Evolutionary conservation across 1,140 invertebrate genomes (phyloP).

Genomic region (Drosophila bifasciata): DNA sequence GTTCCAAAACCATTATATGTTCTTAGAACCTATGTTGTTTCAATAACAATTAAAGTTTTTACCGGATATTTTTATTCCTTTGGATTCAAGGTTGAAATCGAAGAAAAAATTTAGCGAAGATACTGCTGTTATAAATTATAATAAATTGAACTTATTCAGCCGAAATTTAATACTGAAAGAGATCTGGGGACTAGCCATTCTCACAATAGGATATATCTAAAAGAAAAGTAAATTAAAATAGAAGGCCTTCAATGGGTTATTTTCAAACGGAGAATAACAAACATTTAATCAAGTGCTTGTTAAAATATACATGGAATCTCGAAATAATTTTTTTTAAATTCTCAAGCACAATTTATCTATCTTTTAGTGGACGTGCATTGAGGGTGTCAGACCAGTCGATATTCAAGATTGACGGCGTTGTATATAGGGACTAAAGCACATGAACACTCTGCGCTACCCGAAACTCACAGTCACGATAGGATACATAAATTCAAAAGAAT

Average conservation of each 20-base stretch:
- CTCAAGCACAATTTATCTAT: too few species aligned
- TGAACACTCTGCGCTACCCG: conserved; percentile 6
- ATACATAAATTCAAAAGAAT: conserved; percentile 14
- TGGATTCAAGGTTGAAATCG: conserved; percentile 85
- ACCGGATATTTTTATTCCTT: conserved; percentile 85
- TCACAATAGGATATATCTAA: conserved; percentile 29
- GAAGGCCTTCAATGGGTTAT: conserved; percentile 17
- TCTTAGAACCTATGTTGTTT: conserved; percentile 84
- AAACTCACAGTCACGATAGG: conserved; percentile 29
- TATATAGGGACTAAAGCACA: conserved; percentile 27
- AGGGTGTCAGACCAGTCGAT: conserved; percentile 17
- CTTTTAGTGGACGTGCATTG: too few species aligned
- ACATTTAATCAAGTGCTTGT: conserved; percentile 5
- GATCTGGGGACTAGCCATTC: conserved; percentile 21
- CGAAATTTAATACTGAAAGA: conserved; percentile 27
- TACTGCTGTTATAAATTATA: conserved; percentile 62
- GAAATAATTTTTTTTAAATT: too few species aligned
- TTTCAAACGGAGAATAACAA: conserved; percentile 3
- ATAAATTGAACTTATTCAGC: conserved; percentile 13
- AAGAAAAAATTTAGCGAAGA: conserved; percentile 83
- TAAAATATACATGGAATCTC: background rate
- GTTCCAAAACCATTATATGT: conserved; percentile 84
- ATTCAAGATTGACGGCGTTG: conserved; percentile 19
- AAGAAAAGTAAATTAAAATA: conserved; percentile 2
- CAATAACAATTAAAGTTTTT: conserved; percentile 85